phyloP scores from a whole-genome alignment of 1,140 invertebrate species.

The Ericerus pela region DNA sequence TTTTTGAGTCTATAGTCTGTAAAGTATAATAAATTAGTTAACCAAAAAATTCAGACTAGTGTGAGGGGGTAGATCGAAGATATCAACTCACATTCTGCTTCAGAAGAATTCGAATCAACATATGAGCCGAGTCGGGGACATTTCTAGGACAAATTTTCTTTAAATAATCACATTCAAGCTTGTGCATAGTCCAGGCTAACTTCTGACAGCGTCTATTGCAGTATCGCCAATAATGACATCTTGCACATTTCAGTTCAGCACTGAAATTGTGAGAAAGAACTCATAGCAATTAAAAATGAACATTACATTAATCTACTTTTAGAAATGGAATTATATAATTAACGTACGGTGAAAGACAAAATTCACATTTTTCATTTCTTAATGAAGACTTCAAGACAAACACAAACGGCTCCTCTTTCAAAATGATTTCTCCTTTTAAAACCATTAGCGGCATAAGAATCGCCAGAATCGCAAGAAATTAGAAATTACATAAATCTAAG shows the following conservation, averaged over 20 bases:
- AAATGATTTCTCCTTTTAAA: conserved; percentile 16
- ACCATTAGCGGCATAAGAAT: too few species aligned
- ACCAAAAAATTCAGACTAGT: neutral
- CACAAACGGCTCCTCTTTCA: conserved; percentile 40
- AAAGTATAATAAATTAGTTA: neutral
- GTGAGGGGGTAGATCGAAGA: neutral
- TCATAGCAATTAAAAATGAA: conserved; percentile 20
- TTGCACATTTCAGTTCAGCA: conserved; percentile 50
- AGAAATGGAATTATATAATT: conserved; percentile 9
- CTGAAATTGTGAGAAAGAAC: conserved; percentile 34
- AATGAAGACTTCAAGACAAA: conserved; percentile 40
- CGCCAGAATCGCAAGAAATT: too few species aligned
- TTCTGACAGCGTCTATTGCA: conserved; percentile 58
- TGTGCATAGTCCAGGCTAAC: conserved; percentile 57
- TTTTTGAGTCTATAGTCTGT: neutral
- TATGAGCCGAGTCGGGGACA: conserved; percentile 53
- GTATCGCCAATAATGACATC: conserved; percentile 65
- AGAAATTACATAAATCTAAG: too few species aligned
- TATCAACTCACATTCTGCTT: conserved; percentile 35
- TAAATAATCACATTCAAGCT: conserved; percentile 55
- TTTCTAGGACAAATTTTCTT: conserved; percentile 45
- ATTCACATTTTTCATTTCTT: conserved; percentile 40
- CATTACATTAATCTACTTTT: conserved; percentile 14
- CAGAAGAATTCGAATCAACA: conserved; percentile 55
- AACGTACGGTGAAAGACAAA: conserved; percentile 43